These are phyloP conservation scores for Calephelis perditalis DNA, from an alignment of 2,888 invertebrate species.

Conservation along the genomic window DNA sequence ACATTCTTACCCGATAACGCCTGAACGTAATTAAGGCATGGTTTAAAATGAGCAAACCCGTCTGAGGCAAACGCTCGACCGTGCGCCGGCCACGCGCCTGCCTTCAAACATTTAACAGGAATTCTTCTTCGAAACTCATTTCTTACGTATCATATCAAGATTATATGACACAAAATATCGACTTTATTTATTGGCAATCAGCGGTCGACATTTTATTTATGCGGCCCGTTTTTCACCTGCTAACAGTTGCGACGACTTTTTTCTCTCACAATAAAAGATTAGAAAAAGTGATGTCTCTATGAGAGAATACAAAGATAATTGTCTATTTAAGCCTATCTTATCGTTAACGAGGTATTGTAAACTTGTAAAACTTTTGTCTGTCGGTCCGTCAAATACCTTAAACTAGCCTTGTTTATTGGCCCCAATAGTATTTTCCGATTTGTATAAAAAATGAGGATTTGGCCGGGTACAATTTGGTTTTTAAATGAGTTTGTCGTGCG, in stretches of 20 bases:
- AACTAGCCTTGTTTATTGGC: slow-evolving; percentile 60
- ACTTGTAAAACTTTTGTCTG: slow-evolving; percentile 64
- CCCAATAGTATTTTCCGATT: slow-evolving; percentile 4
- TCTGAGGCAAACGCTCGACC: slow-evolving; percentile 34
- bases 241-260: slow-evolving; percentile 32
- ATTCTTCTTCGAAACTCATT: slow-evolving; percentile 55
- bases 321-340: slow-evolving; percentile 64
- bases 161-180: slow-evolving; percentile 58
- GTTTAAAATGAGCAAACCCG: slow-evolving; percentile 53
- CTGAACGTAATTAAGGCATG: slow-evolving; percentile 73
- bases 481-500: too few species aligned
- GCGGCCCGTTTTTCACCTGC: slow-evolving; percentile 46
- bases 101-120: slow-evolving; percentile 49
- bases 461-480: too few species aligned
- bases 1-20: slow-evolving; percentile 78
- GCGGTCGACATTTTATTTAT: slow-evolving; percentile 54
- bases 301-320: slow-evolving; percentile 67
- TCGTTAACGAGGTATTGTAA: slow-evolving; percentile 66
- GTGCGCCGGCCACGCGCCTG: slow-evolving; percentile 61
- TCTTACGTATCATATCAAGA: slow-evolving; percentile 56
- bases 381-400: slow-evolving; percentile 51
- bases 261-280: slow-evolving; percentile 13
- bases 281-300: slow-evolving; percentile 30
- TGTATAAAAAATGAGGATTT: background rate
- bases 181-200: slow-evolving; percentile 67